These are phyloP conservation scores for Drosophila baimaii DNA, from an alignment of 1,140 invertebrate genomes.

Conservation along the genomic window DNA sequence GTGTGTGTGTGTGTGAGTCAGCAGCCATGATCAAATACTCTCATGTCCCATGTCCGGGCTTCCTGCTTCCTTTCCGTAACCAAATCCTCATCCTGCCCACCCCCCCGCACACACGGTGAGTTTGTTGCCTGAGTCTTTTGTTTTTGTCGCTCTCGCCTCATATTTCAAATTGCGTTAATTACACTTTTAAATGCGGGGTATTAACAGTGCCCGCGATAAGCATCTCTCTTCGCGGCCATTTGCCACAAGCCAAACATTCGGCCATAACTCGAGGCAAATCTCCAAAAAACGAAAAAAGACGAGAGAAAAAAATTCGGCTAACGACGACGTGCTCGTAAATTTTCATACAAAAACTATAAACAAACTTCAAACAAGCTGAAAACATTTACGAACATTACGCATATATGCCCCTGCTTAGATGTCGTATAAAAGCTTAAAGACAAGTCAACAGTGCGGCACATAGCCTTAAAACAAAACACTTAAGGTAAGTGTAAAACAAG, in stretches of 20 bases:
- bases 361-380: constrained; percentile 28
- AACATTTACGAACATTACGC: constrained; percentile 66
- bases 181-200: constrained; percentile 79
- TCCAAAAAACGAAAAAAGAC: constrained; percentile 33
- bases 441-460: constrained; percentile 32
- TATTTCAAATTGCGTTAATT: constrained; percentile 81
- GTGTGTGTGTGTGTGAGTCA: constrained; percentile 64
- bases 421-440: constrained; percentile 17
- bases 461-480: constrained; percentile 10
- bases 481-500: constrained; percentile 1
- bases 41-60: constrained; percentile 60
- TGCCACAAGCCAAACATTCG: constrained; percentile 69
- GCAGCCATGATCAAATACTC: constrained; percentile 66
- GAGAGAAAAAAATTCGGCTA: constrained; percentile 38
- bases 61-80: constrained; percentile 72
- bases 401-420: constrained; percentile 40
- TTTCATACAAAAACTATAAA: constrained; percentile 61
- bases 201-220: constrained; percentile 73
- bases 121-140: constrained; percentile 79
- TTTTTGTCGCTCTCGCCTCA: constrained; percentile 49
- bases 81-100: constrained; percentile 3
- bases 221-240: constrained; percentile 60
- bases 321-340: constrained; percentile 71
- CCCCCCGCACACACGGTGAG: constrained; percentile 20
- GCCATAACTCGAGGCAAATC: constrained; percentile 60